Percentiles rank a stretch among this genome's conserved stretches.
Conservation (phyloP, 2,113 vertebrate genomes). For the Amphiprion percula region DNA sequence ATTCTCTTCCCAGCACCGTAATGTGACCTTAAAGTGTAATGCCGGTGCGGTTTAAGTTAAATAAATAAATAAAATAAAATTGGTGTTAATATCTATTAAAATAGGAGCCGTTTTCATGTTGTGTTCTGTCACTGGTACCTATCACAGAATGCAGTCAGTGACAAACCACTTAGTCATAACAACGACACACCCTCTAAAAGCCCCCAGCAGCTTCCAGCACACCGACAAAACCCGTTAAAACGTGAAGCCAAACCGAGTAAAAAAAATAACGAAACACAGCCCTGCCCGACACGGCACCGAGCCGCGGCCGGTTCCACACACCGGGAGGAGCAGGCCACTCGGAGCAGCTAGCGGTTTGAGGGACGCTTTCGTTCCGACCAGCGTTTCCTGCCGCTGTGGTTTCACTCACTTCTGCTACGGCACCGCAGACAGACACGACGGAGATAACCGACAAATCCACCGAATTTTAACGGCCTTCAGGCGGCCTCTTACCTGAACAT, state of each 20-base stretch:
- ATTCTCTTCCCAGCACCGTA: neutral
- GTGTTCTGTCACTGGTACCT: conserved; percentile 17
- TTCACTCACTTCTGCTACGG: conserved; percentile 58
- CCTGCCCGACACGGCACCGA: neutral
- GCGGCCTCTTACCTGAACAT: conserved; percentile 92
- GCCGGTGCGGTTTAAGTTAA: neutral
- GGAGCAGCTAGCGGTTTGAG: conserved; percentile 48
- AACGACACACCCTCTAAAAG: conserved; percentile 81
- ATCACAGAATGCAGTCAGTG: conserved; percentile 50
- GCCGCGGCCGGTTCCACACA: neutral
- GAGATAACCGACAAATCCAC: neutral
- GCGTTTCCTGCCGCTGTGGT: conserved; percentile 78
- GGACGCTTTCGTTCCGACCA: conserved; percentile 53
- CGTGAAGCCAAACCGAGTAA: neutral
- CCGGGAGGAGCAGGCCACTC: conserved; percentile 17
- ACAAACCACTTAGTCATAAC: conserved; percentile 71
- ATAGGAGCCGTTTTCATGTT: neutral
- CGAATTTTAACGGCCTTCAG: neutral
- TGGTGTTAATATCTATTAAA: neutral
- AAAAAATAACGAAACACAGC: conserved; percentile 32
- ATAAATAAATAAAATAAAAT: neutral
- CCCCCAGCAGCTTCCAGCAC: conserved; percentile 53
- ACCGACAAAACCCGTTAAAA: conserved; percentile 14
- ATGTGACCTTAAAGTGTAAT: neutral
- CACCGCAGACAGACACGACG: conserved; percentile 68